Evolutionary conservation across 2,888 invertebrate species (phyloP).

Genomic region (Pyralis farinalis): DNA sequence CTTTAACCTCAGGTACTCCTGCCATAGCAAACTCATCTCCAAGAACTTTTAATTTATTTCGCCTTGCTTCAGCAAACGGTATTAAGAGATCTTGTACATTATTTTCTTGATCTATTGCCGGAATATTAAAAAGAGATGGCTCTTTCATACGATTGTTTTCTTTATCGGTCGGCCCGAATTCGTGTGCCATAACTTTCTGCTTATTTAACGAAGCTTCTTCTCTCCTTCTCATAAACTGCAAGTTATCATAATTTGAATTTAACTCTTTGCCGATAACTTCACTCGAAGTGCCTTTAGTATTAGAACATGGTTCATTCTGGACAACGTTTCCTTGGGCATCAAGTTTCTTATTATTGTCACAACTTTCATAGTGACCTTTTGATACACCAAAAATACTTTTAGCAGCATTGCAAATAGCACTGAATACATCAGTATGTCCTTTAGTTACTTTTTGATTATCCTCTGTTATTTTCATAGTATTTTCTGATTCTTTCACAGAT

Average conservation of each 20-base stretch:
- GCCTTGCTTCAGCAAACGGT: slow-evolving; percentile 50
- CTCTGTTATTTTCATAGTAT: slow-evolving; percentile 21
- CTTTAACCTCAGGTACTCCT: slow-evolving; percentile 21
- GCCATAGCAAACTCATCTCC: slow-evolving; percentile 43
- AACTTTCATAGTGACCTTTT: slow-evolving; percentile 20
- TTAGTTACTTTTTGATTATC: slow-evolving; percentile 28
- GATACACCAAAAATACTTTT: slow-evolving; percentile 55
- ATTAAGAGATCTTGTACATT: slow-evolving; percentile 38
- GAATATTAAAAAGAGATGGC: slow-evolving; percentile 24
- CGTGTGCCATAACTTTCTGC: slow-evolving; percentile 73
- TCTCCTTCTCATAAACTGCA: slow-evolving; percentile 54
- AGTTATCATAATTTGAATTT: slow-evolving; percentile 43
- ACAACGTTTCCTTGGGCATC: slow-evolving; percentile 63
- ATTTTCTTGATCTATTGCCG: slow-evolving; percentile 47
- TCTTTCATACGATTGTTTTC: slow-evolving; percentile 48
- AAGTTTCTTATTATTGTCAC: slow-evolving; percentile 53
- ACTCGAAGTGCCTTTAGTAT: slow-evolving; percentile 42
- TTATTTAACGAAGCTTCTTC: slow-evolving; percentile 71
- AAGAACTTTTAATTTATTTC: slow-evolving; percentile 58
- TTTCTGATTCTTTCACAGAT: slow-evolving; percentile 24
- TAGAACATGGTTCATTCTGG: slow-evolving; percentile 23
- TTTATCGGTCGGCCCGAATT: slow-evolving; percentile 57
- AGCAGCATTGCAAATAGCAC: slow-evolving; percentile 55
- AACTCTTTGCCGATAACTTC: slow-evolving; percentile 54
- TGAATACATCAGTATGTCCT: slow-evolving; percentile 44